Evolutionary conservation across 2,113 vertebrate genomes (phyloP).

Genomic region (Polypterus senegalus): DNA sequence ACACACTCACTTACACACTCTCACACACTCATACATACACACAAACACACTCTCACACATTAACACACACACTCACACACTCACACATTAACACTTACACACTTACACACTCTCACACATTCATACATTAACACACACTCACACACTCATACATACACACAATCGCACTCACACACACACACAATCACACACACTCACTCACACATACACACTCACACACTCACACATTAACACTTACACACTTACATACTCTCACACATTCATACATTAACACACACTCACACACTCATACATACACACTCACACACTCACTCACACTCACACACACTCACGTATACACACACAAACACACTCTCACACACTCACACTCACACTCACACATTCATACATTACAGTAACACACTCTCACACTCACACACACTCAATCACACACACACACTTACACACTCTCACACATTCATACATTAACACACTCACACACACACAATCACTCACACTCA

Average conservation of each 20-base stretch:
- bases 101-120: neutral
- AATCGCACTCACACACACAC: neutral
- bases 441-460: neutral
- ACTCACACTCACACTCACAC: no score
- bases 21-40: neutral
- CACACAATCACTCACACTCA: no score
- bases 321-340: no score
- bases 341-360: no score
- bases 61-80: neutral
- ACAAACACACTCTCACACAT: no score
- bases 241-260: neutral
- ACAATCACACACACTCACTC: neutral
- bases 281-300: no score
- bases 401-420: no score
- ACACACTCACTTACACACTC: no score
- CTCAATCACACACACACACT: neutral
- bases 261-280: neutral
- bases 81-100: neutral
- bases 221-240: neutral
- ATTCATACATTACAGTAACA: no score
- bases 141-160: neutral
- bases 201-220: slow-evolving; percentile 2
- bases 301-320: no score
- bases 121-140: neutral
- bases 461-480: neutral